Percentiles rank a stretch among this genome's conserved stretches.
phyloP scores from a whole-genome alignment of 1,140 invertebrate genomes.

The Macrostomum lignano region DNA sequence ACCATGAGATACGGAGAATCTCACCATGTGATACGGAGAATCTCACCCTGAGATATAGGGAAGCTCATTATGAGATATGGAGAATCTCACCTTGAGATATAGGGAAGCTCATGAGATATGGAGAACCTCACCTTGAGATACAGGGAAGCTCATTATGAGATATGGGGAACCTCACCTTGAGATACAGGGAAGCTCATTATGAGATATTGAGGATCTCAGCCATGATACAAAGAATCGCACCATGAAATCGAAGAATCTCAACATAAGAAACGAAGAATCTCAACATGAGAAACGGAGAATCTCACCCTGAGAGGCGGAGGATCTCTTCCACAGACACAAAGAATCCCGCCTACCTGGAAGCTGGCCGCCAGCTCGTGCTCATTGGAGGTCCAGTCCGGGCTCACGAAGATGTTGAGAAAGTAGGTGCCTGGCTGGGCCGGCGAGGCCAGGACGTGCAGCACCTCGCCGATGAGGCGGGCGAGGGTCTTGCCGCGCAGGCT shows the following conservation, averaged over 20 bases:
- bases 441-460: neutral
- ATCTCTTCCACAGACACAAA: no score
- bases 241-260: neutral
- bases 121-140: no score
- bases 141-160: no score
- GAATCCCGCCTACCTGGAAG: conserved; percentile 2
- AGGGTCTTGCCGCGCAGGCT: neutral
- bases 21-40: no score
- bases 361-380: conserved; percentile 1
- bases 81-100: no score
- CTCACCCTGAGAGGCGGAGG: neutral
- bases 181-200: no score
- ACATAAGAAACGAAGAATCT: neutral
- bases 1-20: no score
- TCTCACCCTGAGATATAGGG: no score
- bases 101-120: no score
- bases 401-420: conserved; percentile 1
- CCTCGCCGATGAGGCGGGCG: neutral
- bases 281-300: neutral
- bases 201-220: no score
- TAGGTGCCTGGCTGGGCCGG: conserved; percentile 3
- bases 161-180: no score
- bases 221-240: neutral
- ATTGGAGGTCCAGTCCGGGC: conserved; percentile 3
- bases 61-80: no score